phyloP scores from a whole-genome alignment of 2,113 vertebrate genomes.

The Oriolus oriolus region DNA sequence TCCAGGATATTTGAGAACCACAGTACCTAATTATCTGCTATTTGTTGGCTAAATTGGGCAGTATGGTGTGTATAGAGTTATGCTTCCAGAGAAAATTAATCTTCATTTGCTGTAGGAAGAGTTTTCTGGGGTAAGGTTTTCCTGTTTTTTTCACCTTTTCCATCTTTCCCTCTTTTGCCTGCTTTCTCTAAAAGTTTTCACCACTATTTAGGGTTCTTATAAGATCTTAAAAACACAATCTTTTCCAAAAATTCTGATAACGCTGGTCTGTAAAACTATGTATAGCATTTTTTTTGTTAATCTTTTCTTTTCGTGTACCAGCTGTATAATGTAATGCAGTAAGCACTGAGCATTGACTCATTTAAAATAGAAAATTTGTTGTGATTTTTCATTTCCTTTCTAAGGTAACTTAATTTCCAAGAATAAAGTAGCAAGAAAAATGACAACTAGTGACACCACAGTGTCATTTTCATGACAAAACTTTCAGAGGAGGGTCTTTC shows the following conservation, averaged over 20 bases:
- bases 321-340: not conserved
- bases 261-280: not conserved
- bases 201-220: not conserved
- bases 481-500: not conserved
- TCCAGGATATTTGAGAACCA: not conserved
- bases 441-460: not conserved
- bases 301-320: not conserved
- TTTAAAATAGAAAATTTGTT: not conserved
- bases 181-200: not conserved
- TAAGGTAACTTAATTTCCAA: not conserved
- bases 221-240: not conserved
- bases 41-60: not conserved
- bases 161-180: not conserved
- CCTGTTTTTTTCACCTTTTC: not conserved
- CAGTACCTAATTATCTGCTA: not conserved
- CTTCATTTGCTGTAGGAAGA: not conserved
- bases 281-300: not conserved
- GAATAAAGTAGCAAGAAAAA: not conserved
- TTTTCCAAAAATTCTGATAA: not conserved
- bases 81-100: not conserved
- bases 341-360: not conserved
- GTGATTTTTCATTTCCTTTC: not conserved
- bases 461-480: not conserved
- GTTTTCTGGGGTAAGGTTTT: not conserved
- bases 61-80: not conserved